Conservation (phyloP, 2,113 vertebrate species). For the Lynx canadensis region DNA sequence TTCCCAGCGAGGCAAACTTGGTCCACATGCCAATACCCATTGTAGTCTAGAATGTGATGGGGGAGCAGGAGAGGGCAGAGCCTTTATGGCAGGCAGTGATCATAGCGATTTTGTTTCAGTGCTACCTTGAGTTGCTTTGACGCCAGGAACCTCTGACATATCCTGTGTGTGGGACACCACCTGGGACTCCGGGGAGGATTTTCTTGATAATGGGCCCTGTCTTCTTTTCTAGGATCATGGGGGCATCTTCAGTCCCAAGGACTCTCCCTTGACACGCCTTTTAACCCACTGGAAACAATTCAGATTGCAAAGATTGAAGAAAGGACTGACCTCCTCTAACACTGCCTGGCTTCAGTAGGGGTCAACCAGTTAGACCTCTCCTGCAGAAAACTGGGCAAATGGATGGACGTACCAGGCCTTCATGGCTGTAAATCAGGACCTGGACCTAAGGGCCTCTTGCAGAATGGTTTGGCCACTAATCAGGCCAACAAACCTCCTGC, state of each 20-base stretch:
- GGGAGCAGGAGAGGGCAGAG: background rate
- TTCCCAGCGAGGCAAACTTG: too few species aligned
- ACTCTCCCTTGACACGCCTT: background rate
- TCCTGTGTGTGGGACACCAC: background rate
- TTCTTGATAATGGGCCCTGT: background rate
- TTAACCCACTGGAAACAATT: background rate
- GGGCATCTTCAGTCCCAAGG: background rate
- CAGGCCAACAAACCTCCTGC: too few species aligned
- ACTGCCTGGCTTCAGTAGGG: too few species aligned
- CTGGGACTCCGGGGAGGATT: background rate
- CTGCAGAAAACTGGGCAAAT: too few species aligned
- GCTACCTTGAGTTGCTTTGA: background rate
- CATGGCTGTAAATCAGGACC: too few species aligned
- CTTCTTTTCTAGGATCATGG: too few species aligned
- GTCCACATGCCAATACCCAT: background rate
- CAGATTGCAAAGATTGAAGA: background rate
- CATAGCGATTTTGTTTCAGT: background rate
- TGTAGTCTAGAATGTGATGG: background rate
- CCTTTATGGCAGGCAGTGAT: background rate
- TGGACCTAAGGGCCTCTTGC: too few species aligned
- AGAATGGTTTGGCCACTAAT: too few species aligned
- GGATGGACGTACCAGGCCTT: too few species aligned
- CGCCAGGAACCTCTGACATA: background rate
- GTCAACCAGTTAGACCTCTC: too few species aligned
- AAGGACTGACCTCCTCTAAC: too few species aligned